Conservation (phyloP, 2,797 vertebrate genomes). For the Chloroceryle inda region DNA sequence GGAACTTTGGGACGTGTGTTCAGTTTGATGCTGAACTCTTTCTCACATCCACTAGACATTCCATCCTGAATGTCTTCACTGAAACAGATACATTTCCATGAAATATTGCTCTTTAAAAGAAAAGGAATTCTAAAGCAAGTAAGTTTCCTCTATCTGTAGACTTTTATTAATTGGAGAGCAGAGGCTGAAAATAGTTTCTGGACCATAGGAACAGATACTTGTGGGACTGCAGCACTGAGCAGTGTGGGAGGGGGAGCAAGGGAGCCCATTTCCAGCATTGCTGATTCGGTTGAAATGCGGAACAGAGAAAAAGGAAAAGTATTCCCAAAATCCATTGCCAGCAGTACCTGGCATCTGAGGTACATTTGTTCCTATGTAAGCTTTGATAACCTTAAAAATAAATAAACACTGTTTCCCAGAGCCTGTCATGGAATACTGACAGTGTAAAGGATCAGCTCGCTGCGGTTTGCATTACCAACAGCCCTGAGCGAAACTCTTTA, state of each 20-base stretch:
- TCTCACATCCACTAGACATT: slow-evolving; percentile 51
- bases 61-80: slow-evolving; percentile 14
- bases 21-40: slow-evolving; percentile 40
- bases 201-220: background rate
- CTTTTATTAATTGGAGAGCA: background rate
- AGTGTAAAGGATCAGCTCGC: background rate
- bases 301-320: background rate
- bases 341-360: background rate
- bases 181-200: background rate
- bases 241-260: background rate
- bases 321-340: background rate
- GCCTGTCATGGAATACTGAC: background rate
- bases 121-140: slow-evolving; percentile 2
- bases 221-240: background rate
- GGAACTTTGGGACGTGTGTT: slow-evolving; percentile 22
- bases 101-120: slow-evolving; percentile 13
- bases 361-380: background rate
- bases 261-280: background rate
- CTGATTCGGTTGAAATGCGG: background rate
- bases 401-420: background rate
- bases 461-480: background rate
- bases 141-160: background rate
- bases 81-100: slow-evolving; percentile 26
- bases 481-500: background rate
- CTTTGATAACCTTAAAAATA: background rate